Conservation (phyloP, 2,797 vertebrate genomes). For the Gila robusta region DNA sequence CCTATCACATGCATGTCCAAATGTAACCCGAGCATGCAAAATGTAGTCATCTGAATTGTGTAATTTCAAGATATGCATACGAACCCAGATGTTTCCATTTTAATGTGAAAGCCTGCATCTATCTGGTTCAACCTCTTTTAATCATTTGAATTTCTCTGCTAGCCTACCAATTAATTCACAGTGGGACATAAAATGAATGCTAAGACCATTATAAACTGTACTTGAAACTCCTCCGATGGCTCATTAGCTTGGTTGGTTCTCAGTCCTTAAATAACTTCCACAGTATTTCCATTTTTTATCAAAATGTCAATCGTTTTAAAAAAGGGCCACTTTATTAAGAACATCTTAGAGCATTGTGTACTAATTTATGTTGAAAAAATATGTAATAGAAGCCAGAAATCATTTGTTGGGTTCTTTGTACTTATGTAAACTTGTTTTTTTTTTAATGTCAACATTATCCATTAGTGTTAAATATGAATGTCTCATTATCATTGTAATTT, state of each 20-base stretch:
- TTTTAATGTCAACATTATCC: conserved; percentile 44
- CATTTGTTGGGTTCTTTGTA: conserved; percentile 40
- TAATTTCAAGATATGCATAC: background rate
- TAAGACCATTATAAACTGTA: conserved; percentile 4
- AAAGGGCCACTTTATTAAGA: conserved; percentile 24
- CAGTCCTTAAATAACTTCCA: background rate
- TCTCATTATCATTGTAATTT: conserved; percentile 60
- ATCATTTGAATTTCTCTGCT: conserved; percentile 20
- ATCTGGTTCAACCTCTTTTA: background rate
- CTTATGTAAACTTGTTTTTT: conserved; percentile 38
- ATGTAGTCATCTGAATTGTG: conserved; percentile 19
- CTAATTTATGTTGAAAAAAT: conserved; percentile 37
- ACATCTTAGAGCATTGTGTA: conserved; percentile 29
- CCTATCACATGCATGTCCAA: conserved; percentile 37
- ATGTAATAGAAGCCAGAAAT: conserved; percentile 31
- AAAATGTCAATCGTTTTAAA: background rate
- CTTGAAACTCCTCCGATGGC: conserved; percentile 15
- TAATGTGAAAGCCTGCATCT: conserved; percentile 15
- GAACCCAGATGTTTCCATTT: conserved; percentile 16
- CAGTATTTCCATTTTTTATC: conserved; percentile 10
- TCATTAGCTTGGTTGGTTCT: conserved; percentile 18
- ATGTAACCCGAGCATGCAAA: conserved; percentile 38
- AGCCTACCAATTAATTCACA: conserved; percentile 1
- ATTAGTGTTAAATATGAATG: conserved; percentile 52
- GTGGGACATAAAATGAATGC: conserved; percentile 9